Evolutionary conservation across 2,888 invertebrate genomes (phyloP).

Genomic region (Andrena trimmerana): DNA sequence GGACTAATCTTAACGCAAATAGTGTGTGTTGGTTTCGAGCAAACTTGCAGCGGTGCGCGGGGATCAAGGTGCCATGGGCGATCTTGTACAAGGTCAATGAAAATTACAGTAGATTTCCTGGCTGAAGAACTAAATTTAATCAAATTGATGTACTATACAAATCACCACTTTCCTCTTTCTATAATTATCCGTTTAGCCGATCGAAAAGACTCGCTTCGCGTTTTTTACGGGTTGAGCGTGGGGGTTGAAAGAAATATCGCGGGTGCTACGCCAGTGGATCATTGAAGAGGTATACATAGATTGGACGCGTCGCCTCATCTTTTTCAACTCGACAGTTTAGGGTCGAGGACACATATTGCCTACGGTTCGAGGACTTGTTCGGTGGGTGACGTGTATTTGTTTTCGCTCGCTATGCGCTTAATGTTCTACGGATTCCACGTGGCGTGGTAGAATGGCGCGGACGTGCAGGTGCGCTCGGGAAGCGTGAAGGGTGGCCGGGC

Average conservation of each 20-base stretch:
- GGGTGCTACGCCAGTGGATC: slow-evolving; percentile 57
- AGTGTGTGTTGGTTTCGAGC: not conserved
- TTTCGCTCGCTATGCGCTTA: slow-evolving; percentile 73
- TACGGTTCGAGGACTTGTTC: slow-evolving; percentile 59
- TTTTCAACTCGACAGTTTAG: slow-evolving; percentile 73
- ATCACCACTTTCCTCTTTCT: too few species aligned
- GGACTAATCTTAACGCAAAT: not conserved
- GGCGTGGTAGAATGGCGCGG: slow-evolving; percentile 55
- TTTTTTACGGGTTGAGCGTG: not conserved
- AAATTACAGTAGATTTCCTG: too few species aligned
- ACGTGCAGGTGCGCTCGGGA: slow-evolving; percentile 79
- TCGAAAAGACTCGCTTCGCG: too few species aligned
- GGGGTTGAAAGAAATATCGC: not conserved
- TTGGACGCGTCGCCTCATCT: slow-evolving; percentile 71
- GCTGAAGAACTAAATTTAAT: too few species aligned
- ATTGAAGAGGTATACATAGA: slow-evolving; percentile 69
- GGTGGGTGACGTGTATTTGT: slow-evolving; percentile 77
- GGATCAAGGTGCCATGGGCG: not conserved
- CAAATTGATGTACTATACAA: too few species aligned
- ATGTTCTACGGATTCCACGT: slow-evolving; percentile 77
- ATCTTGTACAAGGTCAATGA: not conserved
- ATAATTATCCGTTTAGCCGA: too few species aligned
- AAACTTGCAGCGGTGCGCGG: not conserved
- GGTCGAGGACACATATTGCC: slow-evolving; percentile 71
- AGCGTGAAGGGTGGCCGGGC: slow-evolving; percentile 68